Evolutionary conservation across 2,888 invertebrate species (phyloP).

Genomic region (Xestia xanthographa): DNA sequence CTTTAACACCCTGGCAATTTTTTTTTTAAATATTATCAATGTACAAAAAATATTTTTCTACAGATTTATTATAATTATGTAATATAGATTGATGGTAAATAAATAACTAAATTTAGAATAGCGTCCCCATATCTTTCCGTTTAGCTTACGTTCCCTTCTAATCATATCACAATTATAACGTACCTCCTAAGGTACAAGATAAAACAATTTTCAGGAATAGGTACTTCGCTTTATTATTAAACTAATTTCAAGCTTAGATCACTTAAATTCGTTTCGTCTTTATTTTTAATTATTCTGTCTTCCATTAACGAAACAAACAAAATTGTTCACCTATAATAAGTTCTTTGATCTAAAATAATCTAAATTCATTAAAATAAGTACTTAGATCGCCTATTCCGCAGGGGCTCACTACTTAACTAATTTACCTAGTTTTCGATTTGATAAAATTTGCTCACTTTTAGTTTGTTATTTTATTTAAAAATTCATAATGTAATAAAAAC

Average conservation of each 20-base stretch:
- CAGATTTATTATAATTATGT: too few relatives aligned
- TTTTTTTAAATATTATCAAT: too few relatives aligned
- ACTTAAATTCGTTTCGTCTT: background rate
- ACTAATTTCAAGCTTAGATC: background rate
- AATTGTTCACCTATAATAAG: background rate
- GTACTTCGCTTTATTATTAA: too few relatives aligned
- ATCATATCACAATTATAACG: background rate
- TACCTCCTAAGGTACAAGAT: background rate
- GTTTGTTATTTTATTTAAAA: background rate
- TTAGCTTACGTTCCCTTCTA: background rate
- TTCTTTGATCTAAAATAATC: background rate
- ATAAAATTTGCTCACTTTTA: background rate
- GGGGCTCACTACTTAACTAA: constrained; percentile 1
- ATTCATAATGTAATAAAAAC: too few relatives aligned
- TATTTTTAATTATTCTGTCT: constrained; percentile 12
- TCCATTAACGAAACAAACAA: constrained; percentile 13
- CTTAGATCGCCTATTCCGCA: background rate
- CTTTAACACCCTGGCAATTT: too few relatives aligned
- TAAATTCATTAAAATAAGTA: constrained; percentile 12
- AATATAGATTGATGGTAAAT: too few relatives aligned
- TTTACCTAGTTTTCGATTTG: background rate
- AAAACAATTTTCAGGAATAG: background rate
- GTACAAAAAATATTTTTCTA: too few relatives aligned
- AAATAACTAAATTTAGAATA: too few relatives aligned
- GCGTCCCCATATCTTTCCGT: background rate